A percentile compares a stretch with the other conserved stretches of the same genome.
Conservation (phyloP, 2,113 vertebrate genomes). For the Catagonus wagneri region DNA sequence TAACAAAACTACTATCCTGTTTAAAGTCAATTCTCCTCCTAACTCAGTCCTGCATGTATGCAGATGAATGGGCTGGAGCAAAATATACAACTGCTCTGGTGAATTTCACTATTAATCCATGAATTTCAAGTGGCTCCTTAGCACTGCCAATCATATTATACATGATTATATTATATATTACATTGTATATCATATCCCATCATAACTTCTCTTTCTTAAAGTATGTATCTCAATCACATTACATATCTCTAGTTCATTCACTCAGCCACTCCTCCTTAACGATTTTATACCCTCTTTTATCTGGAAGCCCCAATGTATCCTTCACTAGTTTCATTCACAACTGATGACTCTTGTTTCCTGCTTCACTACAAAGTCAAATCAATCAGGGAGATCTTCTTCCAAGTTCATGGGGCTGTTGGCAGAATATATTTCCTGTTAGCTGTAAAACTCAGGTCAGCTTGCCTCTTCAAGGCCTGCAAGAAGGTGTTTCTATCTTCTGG, state of each 20-base stretch:
- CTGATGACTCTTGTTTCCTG: neutral
- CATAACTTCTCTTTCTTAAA: neutral
- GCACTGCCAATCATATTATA: neutral
- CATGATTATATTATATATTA: neutral
- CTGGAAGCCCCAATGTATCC: neutral
- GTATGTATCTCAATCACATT: neutral
- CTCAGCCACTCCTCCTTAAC: neutral
- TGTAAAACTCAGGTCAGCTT: neutral
- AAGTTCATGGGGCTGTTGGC: neutral
- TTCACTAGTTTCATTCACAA: neutral
- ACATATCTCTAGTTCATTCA: neutral
- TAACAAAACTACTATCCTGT: neutral
- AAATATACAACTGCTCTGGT: neutral
- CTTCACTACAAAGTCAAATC: neutral
- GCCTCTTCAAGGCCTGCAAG: neutral
- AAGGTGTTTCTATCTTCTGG: neutral
- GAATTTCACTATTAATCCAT: neutral
- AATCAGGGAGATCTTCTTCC: neutral
- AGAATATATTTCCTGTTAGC: neutral
- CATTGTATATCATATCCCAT: neutral
- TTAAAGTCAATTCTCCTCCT: neutral
- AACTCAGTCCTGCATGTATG: neutral
- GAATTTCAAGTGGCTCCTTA: neutral
- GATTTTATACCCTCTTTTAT: neutral
- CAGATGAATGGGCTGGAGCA: neutral